Conservation (phyloP, 92 coral and sea anemone species). For the Heteractis magnifica region DNA sequence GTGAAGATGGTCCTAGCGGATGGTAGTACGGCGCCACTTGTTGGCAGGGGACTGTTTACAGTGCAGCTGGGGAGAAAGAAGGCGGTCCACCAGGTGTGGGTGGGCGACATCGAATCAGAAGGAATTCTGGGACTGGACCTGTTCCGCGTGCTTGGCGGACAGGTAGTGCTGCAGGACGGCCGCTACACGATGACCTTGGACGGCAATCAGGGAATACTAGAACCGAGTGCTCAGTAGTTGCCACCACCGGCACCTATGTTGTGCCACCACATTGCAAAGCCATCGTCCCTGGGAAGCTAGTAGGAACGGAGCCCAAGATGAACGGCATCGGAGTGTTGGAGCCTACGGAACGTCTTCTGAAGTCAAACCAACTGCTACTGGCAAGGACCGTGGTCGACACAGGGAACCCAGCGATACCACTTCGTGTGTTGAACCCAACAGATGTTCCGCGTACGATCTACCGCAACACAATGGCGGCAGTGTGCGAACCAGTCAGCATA, state of each 20-base stretch:
- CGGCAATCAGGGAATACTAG: too few relatives aligned
- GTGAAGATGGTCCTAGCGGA: slow-evolving; percentile 43
- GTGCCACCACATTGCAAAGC: slow-evolving; percentile 52
- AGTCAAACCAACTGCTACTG: slow-evolving; percentile 34
- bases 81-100: neutral
- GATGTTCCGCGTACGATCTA: slow-evolving; percentile 23
- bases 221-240: neutral
- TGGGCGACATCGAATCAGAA: slow-evolving; percentile 29
- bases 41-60: slow-evolving; percentile 28
- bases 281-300: slow-evolving; percentile 38
- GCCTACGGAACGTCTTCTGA: slow-evolving; percentile 38
- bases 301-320: neutral
- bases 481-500: too few relatives aligned
- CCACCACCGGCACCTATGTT: slow-evolving; percentile 11
- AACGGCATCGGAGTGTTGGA: slow-evolving; percentile 29
- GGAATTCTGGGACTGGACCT: slow-evolving; percentile 51
- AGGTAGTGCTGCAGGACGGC: too few relatives aligned
- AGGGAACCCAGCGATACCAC: slow-evolving; percentile 15
- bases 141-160: slow-evolving; percentile 24
- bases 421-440: neutral
- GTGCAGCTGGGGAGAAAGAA: slow-evolving; percentile 22
- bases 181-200: too few relatives aligned
- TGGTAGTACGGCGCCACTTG: slow-evolving; percentile 37
- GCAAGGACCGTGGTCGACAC: slow-evolving; percentile 41
- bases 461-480: slow-evolving; percentile 39